Conservation (phyloP, 2,797 vertebrate genomes). For the Lacerta viridis region DNA sequence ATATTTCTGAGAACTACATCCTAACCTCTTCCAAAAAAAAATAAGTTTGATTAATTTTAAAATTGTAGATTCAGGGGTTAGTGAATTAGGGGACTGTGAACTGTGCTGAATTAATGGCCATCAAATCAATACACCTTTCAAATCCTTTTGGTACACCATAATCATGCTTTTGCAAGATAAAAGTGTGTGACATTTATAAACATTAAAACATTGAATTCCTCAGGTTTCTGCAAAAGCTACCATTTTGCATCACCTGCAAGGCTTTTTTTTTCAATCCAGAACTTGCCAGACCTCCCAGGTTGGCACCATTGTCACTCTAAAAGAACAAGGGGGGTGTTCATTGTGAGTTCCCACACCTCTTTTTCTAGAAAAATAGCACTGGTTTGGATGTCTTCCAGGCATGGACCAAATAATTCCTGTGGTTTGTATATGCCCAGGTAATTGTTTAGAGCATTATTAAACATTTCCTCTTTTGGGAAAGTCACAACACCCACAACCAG, state of each 20-base stretch:
- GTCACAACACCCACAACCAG: not conserved
- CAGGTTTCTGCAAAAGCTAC: not conserved
- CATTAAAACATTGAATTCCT: not conserved
- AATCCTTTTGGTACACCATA: not conserved
- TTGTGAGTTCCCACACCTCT: no score
- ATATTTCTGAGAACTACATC: slow-evolving; percentile 5
- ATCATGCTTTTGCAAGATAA: not conserved
- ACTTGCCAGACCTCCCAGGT: not conserved
- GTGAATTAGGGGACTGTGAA: not conserved
- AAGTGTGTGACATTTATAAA: not conserved
- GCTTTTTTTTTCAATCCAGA: not conserved
- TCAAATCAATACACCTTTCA: not conserved
- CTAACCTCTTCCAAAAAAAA: not conserved
- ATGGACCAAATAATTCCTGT: not conserved
- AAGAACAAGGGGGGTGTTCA: no score
- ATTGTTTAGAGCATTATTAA: no score
- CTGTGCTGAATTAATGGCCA: not conserved
- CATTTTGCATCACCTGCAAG: not conserved
- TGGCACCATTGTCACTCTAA: no score
- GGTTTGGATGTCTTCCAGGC: not conserved
- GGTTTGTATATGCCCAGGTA: not conserved
- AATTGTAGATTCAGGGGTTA: not conserved
- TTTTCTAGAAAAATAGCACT: no score
- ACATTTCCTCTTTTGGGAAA: not conserved
- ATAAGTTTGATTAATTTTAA: not conserved